Evolutionary conservation across 2,113 vertebrate genomes (phyloP).

Genomic region (Lichenostomus cassidix): DNA sequence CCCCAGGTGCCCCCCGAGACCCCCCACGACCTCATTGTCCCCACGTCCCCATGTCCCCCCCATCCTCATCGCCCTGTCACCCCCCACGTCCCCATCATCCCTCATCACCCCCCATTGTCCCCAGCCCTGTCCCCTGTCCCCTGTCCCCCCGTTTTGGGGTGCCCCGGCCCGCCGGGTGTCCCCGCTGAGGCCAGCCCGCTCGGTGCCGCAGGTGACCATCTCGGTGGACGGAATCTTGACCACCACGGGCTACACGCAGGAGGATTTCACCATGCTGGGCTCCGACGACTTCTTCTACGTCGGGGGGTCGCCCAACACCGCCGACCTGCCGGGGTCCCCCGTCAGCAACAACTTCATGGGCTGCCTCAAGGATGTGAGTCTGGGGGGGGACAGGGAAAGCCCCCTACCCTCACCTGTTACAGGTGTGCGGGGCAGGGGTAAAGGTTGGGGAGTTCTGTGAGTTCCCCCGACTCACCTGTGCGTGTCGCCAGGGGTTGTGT

Average conservation of each 20-base stretch:
- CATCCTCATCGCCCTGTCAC: too few relatives aligned
- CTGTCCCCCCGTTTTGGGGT: not conserved
- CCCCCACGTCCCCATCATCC: not conserved
- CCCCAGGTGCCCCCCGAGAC: too few relatives aligned
- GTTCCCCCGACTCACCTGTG: not conserved
- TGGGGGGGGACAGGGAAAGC: not conserved
- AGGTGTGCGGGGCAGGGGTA: too few relatives aligned
- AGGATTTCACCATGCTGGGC: conserved; percentile 94
- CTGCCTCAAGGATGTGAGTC: conserved; percentile 91
- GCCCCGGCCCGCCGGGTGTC: not conserved
- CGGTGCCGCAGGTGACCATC: conserved; percentile 81
- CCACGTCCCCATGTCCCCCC: too few relatives aligned
- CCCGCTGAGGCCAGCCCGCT: conserved; percentile 61
- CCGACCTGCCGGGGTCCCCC: conserved; percentile 89
- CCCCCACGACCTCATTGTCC: too few relatives aligned
- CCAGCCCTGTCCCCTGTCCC: too few relatives aligned
- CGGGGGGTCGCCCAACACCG: conserved; percentile 91
- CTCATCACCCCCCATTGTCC: not conserved
- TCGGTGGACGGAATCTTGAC: conserved; percentile 92
- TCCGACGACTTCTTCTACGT: conserved; percentile 95
- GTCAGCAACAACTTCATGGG: conserved; percentile 98
- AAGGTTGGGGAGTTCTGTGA: too few relatives aligned
- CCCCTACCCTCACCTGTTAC: not conserved
- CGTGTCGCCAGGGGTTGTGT: fast-evolving
- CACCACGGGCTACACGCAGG: conserved; percentile 88